Evolutionary conservation across 1,140 invertebrate genomes (phyloP).

Genomic region (Leptinotarsa undecemlineata): DNA sequence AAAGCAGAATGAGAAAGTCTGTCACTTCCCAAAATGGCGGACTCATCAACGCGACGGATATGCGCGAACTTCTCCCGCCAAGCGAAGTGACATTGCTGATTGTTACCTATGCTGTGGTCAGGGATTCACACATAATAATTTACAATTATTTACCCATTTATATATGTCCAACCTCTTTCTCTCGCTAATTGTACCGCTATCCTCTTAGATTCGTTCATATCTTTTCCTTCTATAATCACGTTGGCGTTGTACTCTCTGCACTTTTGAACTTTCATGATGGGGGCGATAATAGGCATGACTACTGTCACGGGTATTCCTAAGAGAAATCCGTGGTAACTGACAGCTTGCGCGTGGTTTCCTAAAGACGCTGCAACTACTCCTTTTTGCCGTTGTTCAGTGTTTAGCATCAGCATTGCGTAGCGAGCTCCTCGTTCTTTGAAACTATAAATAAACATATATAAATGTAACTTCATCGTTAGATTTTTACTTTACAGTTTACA

Average conservation of each 20-base stretch:
- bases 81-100: too few relatives aligned
- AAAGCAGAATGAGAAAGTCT: too few relatives aligned
- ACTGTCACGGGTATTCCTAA: constrained; percentile 86
- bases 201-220: constrained; percentile 84
- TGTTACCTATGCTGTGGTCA: too few relatives aligned
- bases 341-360: constrained; percentile 88
- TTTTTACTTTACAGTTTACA: too few relatives aligned
- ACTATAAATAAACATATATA: constrained; percentile 56
- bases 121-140: not conserved
- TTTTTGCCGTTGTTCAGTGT: constrained; percentile 67
- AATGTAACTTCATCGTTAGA: too few relatives aligned
- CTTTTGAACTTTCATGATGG: constrained; percentile 91
- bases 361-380: constrained; percentile 92
- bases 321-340: constrained; percentile 84
- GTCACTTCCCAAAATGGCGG: too few relatives aligned
- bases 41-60: too few relatives aligned
- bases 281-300: constrained; percentile 89
- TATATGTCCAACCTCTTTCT: constrained; percentile 75
- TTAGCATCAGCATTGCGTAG: constrained; percentile 78
- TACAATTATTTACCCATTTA: constrained; percentile 70
- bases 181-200: constrained; percentile 75
- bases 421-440: constrained; percentile 93
- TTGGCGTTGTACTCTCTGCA: constrained; percentile 83
- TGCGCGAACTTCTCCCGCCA: too few relatives aligned
- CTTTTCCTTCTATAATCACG: constrained; percentile 80